Percentiles rank a stretch among this genome's conserved stretches.
phyloP scores from a whole-genome alignment of 2,113 vertebrate species.

The Psephotus haematonotus region DNA sequence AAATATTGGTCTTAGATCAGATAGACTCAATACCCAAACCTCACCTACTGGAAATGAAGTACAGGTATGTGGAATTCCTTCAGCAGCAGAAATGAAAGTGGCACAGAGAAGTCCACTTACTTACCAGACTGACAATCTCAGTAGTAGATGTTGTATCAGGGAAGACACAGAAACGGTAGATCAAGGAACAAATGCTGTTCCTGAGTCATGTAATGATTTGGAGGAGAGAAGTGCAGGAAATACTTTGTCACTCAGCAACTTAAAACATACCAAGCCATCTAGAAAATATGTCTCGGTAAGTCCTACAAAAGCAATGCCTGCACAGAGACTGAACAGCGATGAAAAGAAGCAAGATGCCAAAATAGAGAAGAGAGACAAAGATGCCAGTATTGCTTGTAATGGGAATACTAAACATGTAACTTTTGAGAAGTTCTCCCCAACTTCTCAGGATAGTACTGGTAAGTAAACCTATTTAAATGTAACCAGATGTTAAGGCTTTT shows the following conservation, averaged over 20 bases:
- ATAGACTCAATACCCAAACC: neutral
- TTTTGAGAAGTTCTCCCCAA: slow-evolving; percentile 41
- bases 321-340: neutral
- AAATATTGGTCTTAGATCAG: neutral
- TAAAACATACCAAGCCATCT: neutral
- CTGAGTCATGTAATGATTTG: neutral
- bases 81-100: neutral
- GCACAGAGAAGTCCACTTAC: neutral
- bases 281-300: neutral
- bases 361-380: neutral
- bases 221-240: neutral
- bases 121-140: neutral
- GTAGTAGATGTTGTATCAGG: neutral
- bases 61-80: neutral
- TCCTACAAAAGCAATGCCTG: neutral
- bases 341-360: slow-evolving; percentile 11
- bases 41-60: neutral
- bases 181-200: neutral
- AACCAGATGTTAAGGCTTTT: neutral
- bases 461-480: slow-evolving; percentile 27
- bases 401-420: slow-evolving; percentile 66
- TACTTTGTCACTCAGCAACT: neutral
- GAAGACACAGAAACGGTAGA: neutral
- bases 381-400: neutral
- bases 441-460: slow-evolving; percentile 64